Conservation (phyloP, 2,888 invertebrate species). For the Patella caerulea region DNA sequence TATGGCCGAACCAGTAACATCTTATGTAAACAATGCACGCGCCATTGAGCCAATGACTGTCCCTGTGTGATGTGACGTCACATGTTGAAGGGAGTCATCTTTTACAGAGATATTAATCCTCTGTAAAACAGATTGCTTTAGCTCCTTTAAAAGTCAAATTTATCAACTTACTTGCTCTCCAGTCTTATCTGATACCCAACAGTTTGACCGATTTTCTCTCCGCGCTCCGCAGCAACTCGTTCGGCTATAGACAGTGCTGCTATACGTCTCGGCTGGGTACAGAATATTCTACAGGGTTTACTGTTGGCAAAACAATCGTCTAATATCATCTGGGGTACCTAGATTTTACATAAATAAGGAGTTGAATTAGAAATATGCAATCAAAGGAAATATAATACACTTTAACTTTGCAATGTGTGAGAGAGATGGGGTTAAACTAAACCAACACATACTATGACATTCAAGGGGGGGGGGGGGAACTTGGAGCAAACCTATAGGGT, state of each 20-base stretch:
- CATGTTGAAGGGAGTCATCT: no score
- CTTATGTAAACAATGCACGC: no score
- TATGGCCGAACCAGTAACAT: no score
- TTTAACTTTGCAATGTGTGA: no score
- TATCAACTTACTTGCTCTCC: slow-evolving; percentile 79
- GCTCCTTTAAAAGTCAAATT: background rate
- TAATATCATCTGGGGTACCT: slow-evolving; percentile 93
- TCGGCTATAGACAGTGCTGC: slow-evolving; percentile 92
- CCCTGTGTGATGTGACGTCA: no score
- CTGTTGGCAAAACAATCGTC: slow-evolving; percentile 79
- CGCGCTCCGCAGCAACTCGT: slow-evolving; percentile 88
- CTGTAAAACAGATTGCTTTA: background rate
- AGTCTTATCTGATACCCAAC: slow-evolving; percentile 93
- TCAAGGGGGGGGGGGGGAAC: no score
- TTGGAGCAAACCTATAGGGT: no score
- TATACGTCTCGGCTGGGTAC: slow-evolving; percentile 92
- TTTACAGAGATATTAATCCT: background rate
- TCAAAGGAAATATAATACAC: no score
- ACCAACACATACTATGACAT: no score
- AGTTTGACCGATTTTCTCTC: slow-evolving; percentile 83
- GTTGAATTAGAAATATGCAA: no score
- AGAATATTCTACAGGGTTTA: slow-evolving; percentile 85
- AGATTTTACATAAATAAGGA: slow-evolving; percentile 55
- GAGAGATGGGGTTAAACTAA: no score
- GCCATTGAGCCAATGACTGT: no score